These are phyloP conservation scores for Hydrozoanthus tunicans DNA, from an alignment of 64 coral and sea anemone species.

Conservation along the genomic window DNA sequence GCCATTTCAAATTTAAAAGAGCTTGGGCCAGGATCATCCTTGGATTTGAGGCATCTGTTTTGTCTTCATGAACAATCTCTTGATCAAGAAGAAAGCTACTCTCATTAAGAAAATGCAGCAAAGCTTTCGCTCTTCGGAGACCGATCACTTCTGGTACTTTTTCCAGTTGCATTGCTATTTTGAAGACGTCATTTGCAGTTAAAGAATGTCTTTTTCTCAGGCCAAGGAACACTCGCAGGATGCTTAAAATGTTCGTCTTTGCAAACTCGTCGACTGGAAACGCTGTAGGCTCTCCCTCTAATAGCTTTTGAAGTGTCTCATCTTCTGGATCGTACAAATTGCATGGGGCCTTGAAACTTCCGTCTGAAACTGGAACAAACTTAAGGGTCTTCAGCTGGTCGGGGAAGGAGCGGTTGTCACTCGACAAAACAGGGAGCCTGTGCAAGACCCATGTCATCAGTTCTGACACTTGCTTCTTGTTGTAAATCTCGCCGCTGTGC, in stretches of 20 bases:
- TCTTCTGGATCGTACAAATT: slow-evolving; percentile 93
- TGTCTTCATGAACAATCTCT: slow-evolving; percentile 44
- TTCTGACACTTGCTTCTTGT: slow-evolving; percentile 71
- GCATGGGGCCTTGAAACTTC: slow-evolving; percentile 71
- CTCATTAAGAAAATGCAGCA: slow-evolving; percentile 82
- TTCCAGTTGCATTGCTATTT: slow-evolving; percentile 69
- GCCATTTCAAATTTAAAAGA: slow-evolving; percentile 69
- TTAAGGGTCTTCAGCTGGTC: slow-evolving; percentile 76
- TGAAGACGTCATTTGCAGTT: slow-evolving; percentile 67
- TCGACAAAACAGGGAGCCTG: slow-evolving; percentile 79
- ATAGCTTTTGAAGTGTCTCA: slow-evolving; percentile 70
- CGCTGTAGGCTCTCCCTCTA: slow-evolving; percentile 71
- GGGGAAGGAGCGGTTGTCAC: slow-evolving; percentile 79
- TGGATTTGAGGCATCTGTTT: neutral
- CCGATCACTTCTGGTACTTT: slow-evolving; percentile 63
- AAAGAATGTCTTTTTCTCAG: slow-evolving; percentile 78
- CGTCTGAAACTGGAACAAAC: slow-evolving; percentile 84
- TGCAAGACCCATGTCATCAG: slow-evolving; percentile 94
- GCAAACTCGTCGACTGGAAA: slow-evolving; percentile 84
- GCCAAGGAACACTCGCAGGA: slow-evolving; percentile 89
- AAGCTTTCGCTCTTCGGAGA: slow-evolving; percentile 67
- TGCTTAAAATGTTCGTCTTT: slow-evolving; percentile 67
- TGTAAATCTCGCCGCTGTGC: slow-evolving; percentile 61
- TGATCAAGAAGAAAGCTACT: slow-evolving; percentile 72
- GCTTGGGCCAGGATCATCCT: slow-evolving; percentile 36